These are phyloP conservation scores for Thereva nobilitata DNA, from an alignment of 2,888 invertebrate genomes.

Conservation along the genomic window DNA sequence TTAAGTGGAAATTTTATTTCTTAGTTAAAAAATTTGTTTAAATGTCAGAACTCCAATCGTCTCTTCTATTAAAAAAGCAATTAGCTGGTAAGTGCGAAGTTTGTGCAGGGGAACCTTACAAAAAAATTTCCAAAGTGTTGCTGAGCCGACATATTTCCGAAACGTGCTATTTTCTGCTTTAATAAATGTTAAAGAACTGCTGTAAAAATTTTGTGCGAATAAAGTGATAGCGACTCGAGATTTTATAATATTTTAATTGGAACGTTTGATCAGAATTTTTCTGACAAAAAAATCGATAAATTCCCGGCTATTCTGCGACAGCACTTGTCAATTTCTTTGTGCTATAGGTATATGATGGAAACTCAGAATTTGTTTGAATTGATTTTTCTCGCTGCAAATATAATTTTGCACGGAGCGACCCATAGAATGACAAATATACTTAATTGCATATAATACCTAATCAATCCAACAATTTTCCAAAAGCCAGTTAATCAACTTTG, in stretches of 20 bases:
- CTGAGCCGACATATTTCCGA: conserved; percentile 30
- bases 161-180: conserved; percentile 25
- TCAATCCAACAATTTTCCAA: too few species aligned
- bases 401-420: not conserved
- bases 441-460: too few species aligned
- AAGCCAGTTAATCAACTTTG: not conserved
- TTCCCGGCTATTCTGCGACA: conserved; percentile 26
- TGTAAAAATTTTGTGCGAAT: not conserved
- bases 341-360: too few species aligned
- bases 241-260: not conserved
- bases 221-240: not conserved
- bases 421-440: too few species aligned
- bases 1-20: conserved; percentile 25
- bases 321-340: conserved; percentile 32
- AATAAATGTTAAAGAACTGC: not conserved
- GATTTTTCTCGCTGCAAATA: conserved; percentile 1
- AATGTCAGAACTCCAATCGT: conserved; percentile 95
- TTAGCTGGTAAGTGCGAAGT: conserved; percentile 77
- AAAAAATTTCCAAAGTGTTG: conserved; percentile 5
- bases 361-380: not conserved
- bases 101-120: conserved; percentile 5
- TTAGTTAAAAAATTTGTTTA: conserved; percentile 57
- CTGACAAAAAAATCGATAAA: conserved; percentile 30
- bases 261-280: not conserved
- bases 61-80: conserved; percentile 93